phyloP scores from a whole-genome alignment of 1,140 invertebrate genomes.

The Tetramorium parvispinum region DNA sequence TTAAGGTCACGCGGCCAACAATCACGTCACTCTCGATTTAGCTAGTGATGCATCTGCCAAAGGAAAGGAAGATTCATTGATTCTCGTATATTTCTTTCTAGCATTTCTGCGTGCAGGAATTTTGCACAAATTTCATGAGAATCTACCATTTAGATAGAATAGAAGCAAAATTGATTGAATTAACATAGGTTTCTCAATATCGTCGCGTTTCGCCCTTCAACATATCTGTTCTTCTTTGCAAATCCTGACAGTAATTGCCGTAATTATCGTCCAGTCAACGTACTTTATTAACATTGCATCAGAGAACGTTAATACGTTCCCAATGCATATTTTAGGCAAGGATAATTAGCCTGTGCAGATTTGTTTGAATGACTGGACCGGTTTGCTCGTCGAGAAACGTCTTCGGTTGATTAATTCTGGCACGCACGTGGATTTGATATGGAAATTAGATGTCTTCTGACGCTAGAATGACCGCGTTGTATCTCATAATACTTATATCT shows the following conservation, averaged over 20 bases:
- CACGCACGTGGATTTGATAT: neutral
- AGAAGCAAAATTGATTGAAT: neutral
- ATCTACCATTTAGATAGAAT: neutral
- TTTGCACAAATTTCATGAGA: neutral
- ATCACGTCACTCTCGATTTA: constrained; percentile 21
- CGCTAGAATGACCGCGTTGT: too few species aligned
- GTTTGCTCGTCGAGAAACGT: neutral
- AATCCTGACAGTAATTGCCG: neutral
- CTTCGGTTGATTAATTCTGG: neutral
- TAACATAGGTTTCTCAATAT: neutral
- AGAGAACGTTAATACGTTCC: neutral
- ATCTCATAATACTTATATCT: neutral
- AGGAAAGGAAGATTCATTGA: constrained; percentile 12
- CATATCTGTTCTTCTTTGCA: neutral
- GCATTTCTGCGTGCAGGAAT: neutral
- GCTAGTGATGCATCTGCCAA: neutral
- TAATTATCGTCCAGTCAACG: neutral
- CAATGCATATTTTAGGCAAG: neutral
- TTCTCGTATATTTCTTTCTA: neutral
- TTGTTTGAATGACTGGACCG: neutral
- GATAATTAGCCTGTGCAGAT: neutral
- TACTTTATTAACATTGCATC: neutral
- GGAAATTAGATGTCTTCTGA: neutral
- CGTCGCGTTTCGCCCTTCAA: neutral
- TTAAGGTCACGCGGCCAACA: neutral